Base-by-base conservation (phyloP, 2,113 vertebrate species). In the Athene noctua region DNA sequence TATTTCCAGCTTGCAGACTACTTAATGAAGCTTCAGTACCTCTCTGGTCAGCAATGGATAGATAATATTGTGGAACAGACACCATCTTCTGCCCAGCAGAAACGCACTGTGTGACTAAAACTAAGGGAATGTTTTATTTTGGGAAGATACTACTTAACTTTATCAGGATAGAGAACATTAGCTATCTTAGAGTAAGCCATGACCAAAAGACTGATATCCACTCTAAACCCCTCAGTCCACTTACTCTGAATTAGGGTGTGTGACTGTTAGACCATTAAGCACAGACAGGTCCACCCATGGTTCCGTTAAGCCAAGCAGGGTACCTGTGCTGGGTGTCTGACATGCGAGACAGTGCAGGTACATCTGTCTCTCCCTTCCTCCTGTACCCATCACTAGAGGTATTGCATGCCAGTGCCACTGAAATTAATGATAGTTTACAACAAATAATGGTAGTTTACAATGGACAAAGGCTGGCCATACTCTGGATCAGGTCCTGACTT, bases 341-440 rank as follows among this genome's bases (percentile, higher is more conserved):
- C 3, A 0, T 3, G 6, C 8, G 13, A 89, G 10, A 19, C 57
- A 17, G 11, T 1, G 5, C 2, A 10, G 26, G 38, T 49, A 61
- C 13, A 23, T 9, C 34, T 40, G 5, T 38, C 52, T 59, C 61
- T 59, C 38, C 30, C 16, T 36, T 67, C 27, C n/a, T 80, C 21
- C 40, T 1, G 4, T 10, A 34, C 5, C 4, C n/a, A 22, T 73
- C 5, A 0, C 16, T 34, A 32, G 18, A 47, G 15, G 5, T 14
- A 25, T 15, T 29, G 46, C 38, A 70, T 27, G 22, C 22, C 55
- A 66, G 16, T 13, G 7, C 34, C 44, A 16, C 44, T 15, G 29
- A 88, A 51, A 58, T 32, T 6, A 62, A 74, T 14, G 38, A 3
- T n/a, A 42, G 10, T 51, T 78, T 36, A n/a, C 4, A 32, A 13